These are phyloP conservation scores for Anorthoa munda DNA, from an alignment of 2,888 invertebrate genomes.

Conservation along the genomic window DNA sequence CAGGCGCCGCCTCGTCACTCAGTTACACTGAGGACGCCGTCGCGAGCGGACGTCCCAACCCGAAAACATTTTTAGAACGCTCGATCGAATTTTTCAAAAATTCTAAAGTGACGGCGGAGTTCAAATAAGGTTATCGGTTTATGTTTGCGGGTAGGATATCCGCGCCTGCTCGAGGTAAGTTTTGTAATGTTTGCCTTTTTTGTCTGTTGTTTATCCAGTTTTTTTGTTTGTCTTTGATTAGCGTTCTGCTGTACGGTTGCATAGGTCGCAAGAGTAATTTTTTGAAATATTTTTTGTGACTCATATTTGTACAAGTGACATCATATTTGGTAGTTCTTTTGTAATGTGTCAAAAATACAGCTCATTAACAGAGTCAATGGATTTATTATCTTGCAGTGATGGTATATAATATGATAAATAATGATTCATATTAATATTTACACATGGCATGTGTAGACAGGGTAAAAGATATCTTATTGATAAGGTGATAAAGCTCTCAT, in stretches of 20 bases:
- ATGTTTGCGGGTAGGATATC: constrained; percentile 85
- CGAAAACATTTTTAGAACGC: constrained; percentile 48
- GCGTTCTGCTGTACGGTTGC: constrained; percentile 74
- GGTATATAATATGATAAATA: constrained; percentile 63
- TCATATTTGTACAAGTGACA: constrained; percentile 69
- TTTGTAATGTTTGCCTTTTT: constrained; percentile 77
- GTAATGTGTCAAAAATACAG: constrained; percentile 64
- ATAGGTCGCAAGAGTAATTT: constrained; percentile 67
- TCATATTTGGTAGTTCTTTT: constrained; percentile 68
- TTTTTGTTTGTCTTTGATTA: constrained; percentile 81
- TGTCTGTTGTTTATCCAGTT: constrained; percentile 67
- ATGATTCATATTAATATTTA: constrained; percentile 68
- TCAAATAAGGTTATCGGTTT: constrained; percentile 85
- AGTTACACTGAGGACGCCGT: constrained; percentile 79
- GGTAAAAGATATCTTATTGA: constrained; percentile 57
- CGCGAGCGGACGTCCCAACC: constrained; percentile 74
- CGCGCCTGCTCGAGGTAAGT: constrained; percentile 80
- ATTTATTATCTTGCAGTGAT: constrained; percentile 60
- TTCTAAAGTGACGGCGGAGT: constrained; percentile 79
- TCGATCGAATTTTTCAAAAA: constrained; percentile 69
- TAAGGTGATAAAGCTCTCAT: constrained; percentile 59
- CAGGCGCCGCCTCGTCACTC: constrained; percentile 84
- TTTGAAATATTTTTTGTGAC: constrained; percentile 61
- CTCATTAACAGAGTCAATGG: constrained; percentile 66
- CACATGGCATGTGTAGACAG: constrained; percentile 58